Evolutionary conservation across 30 jellyfish, hydroid and myxozoan genomes (phyloP), one percentile per base, ranked within the genome.

Genomic region (Turritopsis rubra): DNA sequence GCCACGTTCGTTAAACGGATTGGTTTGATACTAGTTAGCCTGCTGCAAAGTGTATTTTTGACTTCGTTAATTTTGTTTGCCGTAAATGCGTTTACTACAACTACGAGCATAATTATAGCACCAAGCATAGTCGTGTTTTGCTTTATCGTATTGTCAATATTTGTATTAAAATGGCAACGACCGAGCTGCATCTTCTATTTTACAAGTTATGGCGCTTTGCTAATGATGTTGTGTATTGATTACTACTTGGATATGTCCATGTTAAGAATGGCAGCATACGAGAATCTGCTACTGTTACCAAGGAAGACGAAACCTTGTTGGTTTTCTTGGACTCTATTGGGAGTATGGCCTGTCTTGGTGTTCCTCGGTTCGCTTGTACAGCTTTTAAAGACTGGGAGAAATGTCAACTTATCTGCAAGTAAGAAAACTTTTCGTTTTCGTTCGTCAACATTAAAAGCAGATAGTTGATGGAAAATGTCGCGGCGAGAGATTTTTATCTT

Each of bases 261-360:
- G 30, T 28, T 91, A 22, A 83, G 96, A 17, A 79, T 28, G 28
- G 71, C 81, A 66, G 96, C 95, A 8, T 87, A 86, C 60, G 74
- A 80, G 66, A 79, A 79, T 74, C 29, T 82, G 71, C 26, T 86
- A 16, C 30, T 83, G 52, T 83, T 29, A 21, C 54, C 52, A 31
- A 21, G 79, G 1, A 83, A 72, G 21, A 86, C 90, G 7, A 29
- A 75, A 84, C 95, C 96, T 0, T 91, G 97, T 79, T 91, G 97
- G 97, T 87, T 85, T 74, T 91, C 97, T 22, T 91, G 95, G 95
- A 70, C 88, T 1, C 80, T 91, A 25, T 85, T 86, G 65, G 96
- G 88, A 7, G 28, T 86, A 74, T 91, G 97, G 97, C 96, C 96
- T 1, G 75, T 86, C 54, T 79, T 91, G 29, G 78, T 87, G 77